phyloP scores from a whole-genome alignment of 2,797 vertebrate genomes.

The Podargus strigoides region DNA sequence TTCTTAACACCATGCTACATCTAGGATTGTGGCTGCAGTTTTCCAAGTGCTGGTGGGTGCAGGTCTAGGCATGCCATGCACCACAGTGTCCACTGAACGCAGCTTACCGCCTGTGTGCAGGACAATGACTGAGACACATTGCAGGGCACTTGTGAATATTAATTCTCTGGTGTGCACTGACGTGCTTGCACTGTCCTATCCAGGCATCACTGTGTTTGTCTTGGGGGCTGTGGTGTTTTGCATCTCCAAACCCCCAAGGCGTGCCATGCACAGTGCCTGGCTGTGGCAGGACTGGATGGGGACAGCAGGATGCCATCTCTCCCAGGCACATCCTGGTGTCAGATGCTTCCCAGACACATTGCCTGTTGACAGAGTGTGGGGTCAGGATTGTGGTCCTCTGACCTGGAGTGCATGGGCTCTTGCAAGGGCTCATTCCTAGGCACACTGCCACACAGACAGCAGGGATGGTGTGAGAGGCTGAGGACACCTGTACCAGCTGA shows the following conservation, averaged over 20 bases:
- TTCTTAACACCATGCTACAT: not conserved
- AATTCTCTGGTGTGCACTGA: not conserved
- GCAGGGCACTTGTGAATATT: not conserved
- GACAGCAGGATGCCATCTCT: not conserved
- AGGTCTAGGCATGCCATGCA: not conserved
- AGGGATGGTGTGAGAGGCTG: not conserved
- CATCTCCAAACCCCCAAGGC: not conserved
- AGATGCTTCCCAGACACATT: not conserved
- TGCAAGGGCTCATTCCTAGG: fast-evolving
- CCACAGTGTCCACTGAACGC: fast-evolving
- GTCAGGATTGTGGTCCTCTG: not conserved
- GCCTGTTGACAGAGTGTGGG: not conserved
- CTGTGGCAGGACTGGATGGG: not conserved
- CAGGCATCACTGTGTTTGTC: not conserved
- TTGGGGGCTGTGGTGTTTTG: not conserved
- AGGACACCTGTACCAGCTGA: not conserved
- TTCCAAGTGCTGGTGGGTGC: not conserved
- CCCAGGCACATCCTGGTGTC: too few relatives aligned
- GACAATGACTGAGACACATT: not conserved
- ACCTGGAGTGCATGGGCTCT: not conserved
- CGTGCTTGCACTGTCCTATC: not conserved
- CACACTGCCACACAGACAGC: not conserved
- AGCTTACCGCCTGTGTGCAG: not conserved
- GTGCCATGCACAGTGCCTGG: not conserved
- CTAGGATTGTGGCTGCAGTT: not conserved